Base-by-base conservation (phyloP, 2,888 invertebrate species). In the Leucophora obtusa region DNA sequence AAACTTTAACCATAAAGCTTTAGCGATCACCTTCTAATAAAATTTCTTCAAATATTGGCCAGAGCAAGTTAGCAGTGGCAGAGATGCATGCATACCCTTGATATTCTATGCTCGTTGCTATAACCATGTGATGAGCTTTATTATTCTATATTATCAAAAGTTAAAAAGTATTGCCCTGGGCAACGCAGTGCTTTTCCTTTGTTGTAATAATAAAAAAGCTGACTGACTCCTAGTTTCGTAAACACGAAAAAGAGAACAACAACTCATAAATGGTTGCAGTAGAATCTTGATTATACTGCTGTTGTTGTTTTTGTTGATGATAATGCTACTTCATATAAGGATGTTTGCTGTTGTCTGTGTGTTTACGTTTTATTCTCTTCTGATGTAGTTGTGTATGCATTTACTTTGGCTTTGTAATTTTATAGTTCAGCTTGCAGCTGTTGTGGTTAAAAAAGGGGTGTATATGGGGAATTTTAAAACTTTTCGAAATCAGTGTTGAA, bases 151-250 rank as follows among this genome's bases (percentile, higher is more conserved):
- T 71, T 68, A 75, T 43, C 56, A 66, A 68, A 79, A 71, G 75
- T 75, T 79, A 58, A 75, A 75, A 71, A 62, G 71, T 56, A 71
- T 79, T 53, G 70, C 79, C 68, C 60, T 58, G 54, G 79, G 79
- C 75, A 75, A 75, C 79, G 59, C 62, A 71, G 35, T 60, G 59
- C 65, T 59, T 54, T 65, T 60, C 33, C 54, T 5, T n/a, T 47
- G 62, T 28, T 70, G 11, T 60, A 18, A 59, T 66, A 66, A 56
- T 35, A 60, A 79, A 79, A n/a, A n/a, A 70, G 70, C 79, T 59
- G 73, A 7, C 79, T 59, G 73, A 7, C 56, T 56, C 59, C 71
- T 66, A 33, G 71, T 66, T 66, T 43, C 21, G 18, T 60, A 47
- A 6, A 60, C 14, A 51, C 33, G 10, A 63, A 21, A 14, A 60